Conservation (phyloP, 2,797 vertebrate genomes). For the Malurus leucopterus region DNA sequence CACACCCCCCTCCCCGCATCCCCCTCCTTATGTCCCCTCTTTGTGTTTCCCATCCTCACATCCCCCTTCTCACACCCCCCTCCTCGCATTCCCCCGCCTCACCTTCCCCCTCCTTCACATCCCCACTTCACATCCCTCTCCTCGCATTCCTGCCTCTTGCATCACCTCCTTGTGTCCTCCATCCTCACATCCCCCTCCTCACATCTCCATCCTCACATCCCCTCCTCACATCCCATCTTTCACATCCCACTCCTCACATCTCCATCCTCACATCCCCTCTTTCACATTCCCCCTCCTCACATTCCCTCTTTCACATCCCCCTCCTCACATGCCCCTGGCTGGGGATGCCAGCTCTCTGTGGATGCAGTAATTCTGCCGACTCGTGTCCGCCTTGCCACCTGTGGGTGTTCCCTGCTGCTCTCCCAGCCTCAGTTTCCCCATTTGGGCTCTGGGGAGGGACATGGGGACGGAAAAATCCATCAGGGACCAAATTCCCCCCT, state of each 20-base stretch:
- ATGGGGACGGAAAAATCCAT: background rate
- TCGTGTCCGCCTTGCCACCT: background rate
- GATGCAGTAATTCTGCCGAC: background rate
- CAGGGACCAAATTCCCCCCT: background rate
- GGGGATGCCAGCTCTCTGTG: background rate
- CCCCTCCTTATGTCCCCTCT: background rate
- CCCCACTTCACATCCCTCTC: background rate
- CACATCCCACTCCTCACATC: background rate
- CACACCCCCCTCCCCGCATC: background rate
- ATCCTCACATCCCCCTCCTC: background rate
- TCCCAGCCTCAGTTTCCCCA: background rate
- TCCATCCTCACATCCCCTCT: background rate
- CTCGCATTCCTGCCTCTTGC: background rate
- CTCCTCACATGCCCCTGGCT: background rate
- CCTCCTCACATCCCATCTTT: no score
- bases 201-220: background rate
- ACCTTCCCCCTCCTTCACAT: background rate
- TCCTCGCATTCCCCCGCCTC: background rate
- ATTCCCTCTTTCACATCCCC: background rate
- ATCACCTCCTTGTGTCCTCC: no score
- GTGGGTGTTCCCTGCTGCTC: background rate
- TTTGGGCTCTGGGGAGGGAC: background rate
- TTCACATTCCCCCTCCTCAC: background rate
- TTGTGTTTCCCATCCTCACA: background rate
- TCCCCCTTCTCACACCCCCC: background rate